These are phyloP conservation scores for Pollicipes pollicipes DNA, from an alignment of 1,140 invertebrate species.

Conservation along the genomic window DNA sequence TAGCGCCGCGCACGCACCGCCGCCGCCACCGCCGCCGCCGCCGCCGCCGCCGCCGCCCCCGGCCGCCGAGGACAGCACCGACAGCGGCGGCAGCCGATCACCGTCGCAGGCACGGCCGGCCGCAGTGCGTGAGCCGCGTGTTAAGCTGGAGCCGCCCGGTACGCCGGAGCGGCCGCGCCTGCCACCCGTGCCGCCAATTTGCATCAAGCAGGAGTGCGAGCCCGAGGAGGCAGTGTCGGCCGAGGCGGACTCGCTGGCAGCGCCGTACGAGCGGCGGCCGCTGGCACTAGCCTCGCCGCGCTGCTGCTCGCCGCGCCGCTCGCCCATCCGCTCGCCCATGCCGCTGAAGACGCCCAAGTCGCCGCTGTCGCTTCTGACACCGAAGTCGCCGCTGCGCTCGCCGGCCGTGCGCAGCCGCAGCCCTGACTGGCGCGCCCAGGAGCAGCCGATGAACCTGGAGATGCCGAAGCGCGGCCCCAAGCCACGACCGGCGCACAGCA, in stretches of 20 bases:
- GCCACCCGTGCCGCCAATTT: neutral
- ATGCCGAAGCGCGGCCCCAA: neutral
- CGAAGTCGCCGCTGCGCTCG: neutral
- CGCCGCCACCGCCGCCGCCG: too few species aligned
- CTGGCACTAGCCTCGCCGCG: constrained; percentile 3
- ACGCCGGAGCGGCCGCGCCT: neutral
- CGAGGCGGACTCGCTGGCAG: neutral
- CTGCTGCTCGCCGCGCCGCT: constrained; percentile 4
- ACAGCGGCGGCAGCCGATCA: neutral
- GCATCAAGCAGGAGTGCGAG: neutral
- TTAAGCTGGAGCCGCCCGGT: neutral
- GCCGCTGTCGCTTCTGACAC: neutral
- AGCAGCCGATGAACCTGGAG: constrained; percentile 11
- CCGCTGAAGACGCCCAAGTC: neutral
- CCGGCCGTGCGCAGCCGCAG: neutral
- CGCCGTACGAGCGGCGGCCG: constrained; percentile 5
- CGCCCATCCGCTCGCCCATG: neutral
- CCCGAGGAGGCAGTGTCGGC: neutral
- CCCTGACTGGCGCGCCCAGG: neutral
- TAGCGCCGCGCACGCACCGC: neutral
- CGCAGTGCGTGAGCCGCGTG: neutral
- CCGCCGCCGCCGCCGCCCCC: too few species aligned
- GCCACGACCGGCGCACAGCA: neutral
- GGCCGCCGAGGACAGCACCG: neutral
- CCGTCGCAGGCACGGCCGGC: neutral